Evolutionary conservation across 2,888 invertebrate species (phyloP).

Genomic region (Cenopis cana): DNA sequence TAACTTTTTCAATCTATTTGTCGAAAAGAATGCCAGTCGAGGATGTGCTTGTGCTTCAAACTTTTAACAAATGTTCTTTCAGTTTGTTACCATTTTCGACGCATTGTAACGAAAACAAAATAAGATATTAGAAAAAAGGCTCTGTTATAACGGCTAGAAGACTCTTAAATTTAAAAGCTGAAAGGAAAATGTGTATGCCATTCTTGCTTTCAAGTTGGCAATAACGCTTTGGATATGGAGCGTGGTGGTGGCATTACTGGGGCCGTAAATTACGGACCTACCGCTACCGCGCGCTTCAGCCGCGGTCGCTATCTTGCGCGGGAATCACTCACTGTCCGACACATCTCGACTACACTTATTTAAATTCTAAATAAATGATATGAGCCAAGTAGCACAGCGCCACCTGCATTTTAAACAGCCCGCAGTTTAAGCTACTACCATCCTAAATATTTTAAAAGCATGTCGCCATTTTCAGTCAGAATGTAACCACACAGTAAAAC

Average conservation of each 20-base stretch:
- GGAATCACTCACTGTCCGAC: slow-evolving; percentile 68
- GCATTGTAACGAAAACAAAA: slow-evolving; percentile 53
- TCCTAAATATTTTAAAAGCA: not conserved
- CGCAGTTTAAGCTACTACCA: not conserved
- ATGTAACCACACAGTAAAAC: slow-evolving; percentile 8
- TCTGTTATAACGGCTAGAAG: slow-evolving; percentile 64
- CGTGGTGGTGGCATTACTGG: slow-evolving; percentile 81
- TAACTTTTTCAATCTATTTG: slow-evolving; percentile 19
- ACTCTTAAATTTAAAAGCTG: slow-evolving; percentile 77
- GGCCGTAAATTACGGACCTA: slow-evolving; percentile 78
- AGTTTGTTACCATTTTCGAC: slow-evolving; percentile 48
- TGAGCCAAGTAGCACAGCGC: not conserved
- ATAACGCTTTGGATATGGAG: slow-evolving; percentile 81
- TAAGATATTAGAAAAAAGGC: slow-evolving; percentile 64
- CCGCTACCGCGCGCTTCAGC: slow-evolving; percentile 67
- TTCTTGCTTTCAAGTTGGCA: slow-evolving; percentile 83
- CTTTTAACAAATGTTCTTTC: slow-evolving; percentile 42
- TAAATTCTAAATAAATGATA: slow-evolving; percentile 37
- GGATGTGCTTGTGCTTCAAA: slow-evolving; percentile 22
- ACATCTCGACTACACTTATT: slow-evolving; percentile 48
- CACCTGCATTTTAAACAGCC: slow-evolving; percentile 27
- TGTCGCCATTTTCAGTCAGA: slow-evolving; percentile 3
- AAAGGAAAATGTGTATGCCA: slow-evolving; percentile 79
- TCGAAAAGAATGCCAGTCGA: slow-evolving; percentile 23
- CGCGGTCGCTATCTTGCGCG: slow-evolving; percentile 68